Conservation (phyloP, 2,888 invertebrate genomes). For the Dysmachus trigonus region DNA sequence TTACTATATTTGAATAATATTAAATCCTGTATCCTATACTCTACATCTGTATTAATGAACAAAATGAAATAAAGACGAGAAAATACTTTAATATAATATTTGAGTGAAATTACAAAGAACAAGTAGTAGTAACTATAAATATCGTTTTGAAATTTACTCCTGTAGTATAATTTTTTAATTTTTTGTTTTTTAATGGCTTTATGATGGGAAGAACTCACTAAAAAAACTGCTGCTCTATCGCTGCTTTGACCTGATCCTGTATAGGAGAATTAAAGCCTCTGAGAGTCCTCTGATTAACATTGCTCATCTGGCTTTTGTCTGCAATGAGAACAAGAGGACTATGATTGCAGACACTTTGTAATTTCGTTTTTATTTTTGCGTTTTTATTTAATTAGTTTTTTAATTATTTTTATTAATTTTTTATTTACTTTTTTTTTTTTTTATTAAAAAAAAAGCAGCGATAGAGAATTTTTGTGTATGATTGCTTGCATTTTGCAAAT, state of each 20-base stretch:
- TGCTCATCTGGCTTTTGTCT: conserved; percentile 80
- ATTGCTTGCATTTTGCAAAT: too few relatives aligned
- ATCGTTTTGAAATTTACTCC: too few relatives aligned
- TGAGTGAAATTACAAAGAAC: too few relatives aligned
- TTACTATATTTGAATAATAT: too few relatives aligned
- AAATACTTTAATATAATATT: too few relatives aligned
- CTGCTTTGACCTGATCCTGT: conserved; percentile 58
- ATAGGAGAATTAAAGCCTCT: conserved; percentile 55
- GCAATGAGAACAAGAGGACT: conserved; percentile 69
- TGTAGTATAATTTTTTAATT: background rate
- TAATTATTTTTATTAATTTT: conserved; percentile 11
- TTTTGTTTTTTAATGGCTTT: background rate
- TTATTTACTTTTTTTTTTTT: background rate
- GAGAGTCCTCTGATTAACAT: conserved; percentile 77
- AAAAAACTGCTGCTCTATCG: conserved; percentile 62
- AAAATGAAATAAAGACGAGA: too few relatives aligned
- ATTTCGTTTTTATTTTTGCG: too few relatives aligned
- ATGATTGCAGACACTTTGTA: conserved; percentile 25
- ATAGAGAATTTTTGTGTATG: background rate
- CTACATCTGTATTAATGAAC: too few relatives aligned
- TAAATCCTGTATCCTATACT: too few relatives aligned
- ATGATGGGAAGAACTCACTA: conserved; percentile 68
- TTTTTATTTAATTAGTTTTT: background rate
- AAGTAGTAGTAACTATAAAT: too few relatives aligned
- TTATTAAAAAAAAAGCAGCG: background rate